phyloP scores from a whole-genome alignment of 2,797 vertebrate species.

The Harpagifer antarcticus region DNA sequence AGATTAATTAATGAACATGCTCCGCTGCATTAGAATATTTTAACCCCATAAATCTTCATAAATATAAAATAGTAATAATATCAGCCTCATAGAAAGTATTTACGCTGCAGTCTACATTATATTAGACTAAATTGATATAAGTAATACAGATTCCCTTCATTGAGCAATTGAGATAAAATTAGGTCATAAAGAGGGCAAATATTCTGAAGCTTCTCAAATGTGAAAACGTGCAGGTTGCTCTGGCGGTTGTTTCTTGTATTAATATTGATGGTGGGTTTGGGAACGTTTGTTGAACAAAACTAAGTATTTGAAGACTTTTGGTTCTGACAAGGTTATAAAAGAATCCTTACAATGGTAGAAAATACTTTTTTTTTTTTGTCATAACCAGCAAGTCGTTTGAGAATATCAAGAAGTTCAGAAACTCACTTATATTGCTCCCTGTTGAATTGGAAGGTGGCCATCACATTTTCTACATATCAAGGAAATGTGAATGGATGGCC shows the following conservation, averaged over 20 bases:
- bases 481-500: constrained; percentile 68
- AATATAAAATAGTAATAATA: constrained; percentile 28
- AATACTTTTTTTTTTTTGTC: constrained; percentile 32
- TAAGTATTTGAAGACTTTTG: background rate
- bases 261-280: background rate
- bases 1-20: constrained; percentile 23
- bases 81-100: constrained; percentile 15
- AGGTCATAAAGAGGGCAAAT: background rate
- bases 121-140: background rate
- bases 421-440: constrained; percentile 51
- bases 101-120: background rate
- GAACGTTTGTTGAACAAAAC: background rate
- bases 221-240: background rate
- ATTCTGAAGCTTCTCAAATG: background rate
- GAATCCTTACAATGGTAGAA: constrained; percentile 16
- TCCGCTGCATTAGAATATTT: constrained; percentile 10
- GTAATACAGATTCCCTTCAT: constrained; percentile 12
- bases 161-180: background rate
- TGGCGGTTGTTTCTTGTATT: background rate
- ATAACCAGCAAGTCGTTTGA: constrained; percentile 39
- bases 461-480: constrained; percentile 70
- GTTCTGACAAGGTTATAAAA: background rate
- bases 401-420: constrained; percentile 61
- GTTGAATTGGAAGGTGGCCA: constrained; percentile 53
- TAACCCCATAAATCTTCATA: constrained; percentile 17